Evolutionary conservation across 2,113 vertebrate genomes (phyloP).

Genomic region (Phyllostomus hastatus): DNA sequence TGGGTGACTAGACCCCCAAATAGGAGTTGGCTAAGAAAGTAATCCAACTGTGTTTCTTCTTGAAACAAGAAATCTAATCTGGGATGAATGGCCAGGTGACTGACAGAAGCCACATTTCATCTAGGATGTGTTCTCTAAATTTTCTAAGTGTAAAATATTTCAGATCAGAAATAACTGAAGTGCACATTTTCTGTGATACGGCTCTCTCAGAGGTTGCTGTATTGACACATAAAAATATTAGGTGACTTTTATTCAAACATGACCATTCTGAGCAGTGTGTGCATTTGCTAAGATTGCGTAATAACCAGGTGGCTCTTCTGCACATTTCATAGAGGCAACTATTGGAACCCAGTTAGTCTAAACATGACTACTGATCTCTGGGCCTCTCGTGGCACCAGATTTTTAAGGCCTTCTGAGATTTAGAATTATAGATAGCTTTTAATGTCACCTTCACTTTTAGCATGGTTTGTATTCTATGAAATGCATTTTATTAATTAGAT

Average conservation of each 20-base stretch:
- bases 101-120: background rate
- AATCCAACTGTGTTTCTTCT: background rate
- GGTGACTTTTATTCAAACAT: background rate
- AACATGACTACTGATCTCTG: background rate
- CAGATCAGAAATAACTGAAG: background rate
- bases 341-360: conserved; percentile 25
- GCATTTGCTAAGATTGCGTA: background rate
- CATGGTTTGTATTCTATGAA: background rate
- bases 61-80: background rate
- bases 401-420: conserved; percentile 17
- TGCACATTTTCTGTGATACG: background rate
- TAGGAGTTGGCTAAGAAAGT: background rate
- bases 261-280: background rate
- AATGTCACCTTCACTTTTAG: background rate
- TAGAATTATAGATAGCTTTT: background rate
- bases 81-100: background rate
- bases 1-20: background rate
- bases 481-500: conserved; percentile 18
- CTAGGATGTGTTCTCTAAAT: background rate
- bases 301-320: background rate
- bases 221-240: background rate
- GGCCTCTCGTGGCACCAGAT: background rate
- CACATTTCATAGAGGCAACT: background rate
- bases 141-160: background rate
- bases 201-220: background rate